Evolutionary conservation across 1,140 invertebrate genomes (phyloP).

Genomic region (Drosophila hydei): DNA sequence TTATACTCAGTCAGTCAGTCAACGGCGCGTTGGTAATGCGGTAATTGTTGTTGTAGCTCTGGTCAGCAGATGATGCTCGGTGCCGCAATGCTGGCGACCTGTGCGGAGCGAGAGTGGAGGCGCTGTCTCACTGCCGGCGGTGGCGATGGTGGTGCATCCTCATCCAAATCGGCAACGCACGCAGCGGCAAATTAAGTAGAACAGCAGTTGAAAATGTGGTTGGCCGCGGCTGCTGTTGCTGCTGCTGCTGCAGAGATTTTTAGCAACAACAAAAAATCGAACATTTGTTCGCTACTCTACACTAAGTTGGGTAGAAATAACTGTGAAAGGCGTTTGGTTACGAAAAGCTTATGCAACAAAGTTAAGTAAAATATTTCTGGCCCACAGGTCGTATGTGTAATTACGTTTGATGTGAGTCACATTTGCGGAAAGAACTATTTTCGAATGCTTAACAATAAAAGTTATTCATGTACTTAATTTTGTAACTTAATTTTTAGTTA

Average conservation of each 20-base stretch:
- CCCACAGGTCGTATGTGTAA: slow-evolving; percentile 13
- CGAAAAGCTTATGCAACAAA: not conserved
- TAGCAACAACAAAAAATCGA: slow-evolving; percentile 23
- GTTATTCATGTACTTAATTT: too few species aligned
- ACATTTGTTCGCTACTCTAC: slow-evolving; percentile 36
- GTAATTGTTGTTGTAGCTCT: slow-evolving; percentile 72
- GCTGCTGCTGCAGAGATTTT: slow-evolving; percentile 45
- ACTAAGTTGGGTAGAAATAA: not conserved
- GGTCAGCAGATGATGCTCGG: slow-evolving; percentile 27
- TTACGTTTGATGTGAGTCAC: not conserved
- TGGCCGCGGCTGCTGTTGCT: slow-evolving; percentile 43
- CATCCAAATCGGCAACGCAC: slow-evolving; percentile 73
- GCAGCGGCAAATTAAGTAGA: slow-evolving; percentile 81
- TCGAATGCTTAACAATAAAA: too few species aligned
- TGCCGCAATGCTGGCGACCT: not conserved
- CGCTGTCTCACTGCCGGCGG: slow-evolving; percentile 10
- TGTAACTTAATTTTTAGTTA: too few species aligned
- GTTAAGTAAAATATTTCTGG: not conserved
- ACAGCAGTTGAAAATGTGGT: slow-evolving; percentile 66
- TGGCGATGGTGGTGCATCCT: slow-evolving; percentile 27
- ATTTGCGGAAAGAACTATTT: too few species aligned
- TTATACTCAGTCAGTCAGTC: slow-evolving; percentile 50
- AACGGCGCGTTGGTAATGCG: slow-evolving; percentile 75
- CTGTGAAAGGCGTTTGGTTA: not conserved
- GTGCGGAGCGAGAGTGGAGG: not conserved